These are phyloP conservation scores for Ophion obscuratus DNA, from an alignment of 2,888 invertebrate genomes.

Conservation along the genomic window DNA sequence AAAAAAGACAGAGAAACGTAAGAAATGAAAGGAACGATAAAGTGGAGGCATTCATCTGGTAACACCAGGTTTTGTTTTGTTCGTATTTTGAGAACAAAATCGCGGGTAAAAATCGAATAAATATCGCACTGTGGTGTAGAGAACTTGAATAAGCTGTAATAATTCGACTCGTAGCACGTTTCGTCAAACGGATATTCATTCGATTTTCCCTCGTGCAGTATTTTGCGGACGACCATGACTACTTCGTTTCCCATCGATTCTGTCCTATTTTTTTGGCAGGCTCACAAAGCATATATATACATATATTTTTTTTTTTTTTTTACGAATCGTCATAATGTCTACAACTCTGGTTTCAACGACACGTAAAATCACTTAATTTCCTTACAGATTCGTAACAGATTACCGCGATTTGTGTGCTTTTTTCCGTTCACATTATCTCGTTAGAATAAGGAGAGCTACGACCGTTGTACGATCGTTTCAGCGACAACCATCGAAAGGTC, in stretches of 20 bases:
- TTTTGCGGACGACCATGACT: conserved; percentile 5
- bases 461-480: conserved; percentile 2
- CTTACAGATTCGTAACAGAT: conserved; percentile 10
- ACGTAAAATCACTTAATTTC: conserved; percentile 23
- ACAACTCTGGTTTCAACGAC: conserved; percentile 20
- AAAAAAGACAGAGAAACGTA: conserved; percentile 9
- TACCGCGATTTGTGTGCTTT: conserved; percentile 21
- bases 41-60: background rate
- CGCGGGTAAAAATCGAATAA: conserved; percentile 16
- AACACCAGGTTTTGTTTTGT: conserved; percentile 9
- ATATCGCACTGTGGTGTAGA: conserved; percentile 4
- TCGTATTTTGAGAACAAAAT: conserved; percentile 21
- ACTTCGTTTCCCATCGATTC: conserved; percentile 23
- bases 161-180: conserved; percentile 1
- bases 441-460: background rate
- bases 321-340: background rate
- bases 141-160: background rate
- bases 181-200: conserved; percentile 28
- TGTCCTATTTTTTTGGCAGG: conserved; percentile 37
- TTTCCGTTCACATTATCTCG: background rate
- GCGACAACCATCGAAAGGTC: conserved; percentile 11
- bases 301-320: too few relatives aligned
- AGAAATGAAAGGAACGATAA: background rate
- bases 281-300: background rate
- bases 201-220: conserved; percentile 12